These are phyloP conservation scores for Apotomis capreana DNA, from an alignment of 2,888 invertebrate genomes.

Conservation along the genomic window DNA sequence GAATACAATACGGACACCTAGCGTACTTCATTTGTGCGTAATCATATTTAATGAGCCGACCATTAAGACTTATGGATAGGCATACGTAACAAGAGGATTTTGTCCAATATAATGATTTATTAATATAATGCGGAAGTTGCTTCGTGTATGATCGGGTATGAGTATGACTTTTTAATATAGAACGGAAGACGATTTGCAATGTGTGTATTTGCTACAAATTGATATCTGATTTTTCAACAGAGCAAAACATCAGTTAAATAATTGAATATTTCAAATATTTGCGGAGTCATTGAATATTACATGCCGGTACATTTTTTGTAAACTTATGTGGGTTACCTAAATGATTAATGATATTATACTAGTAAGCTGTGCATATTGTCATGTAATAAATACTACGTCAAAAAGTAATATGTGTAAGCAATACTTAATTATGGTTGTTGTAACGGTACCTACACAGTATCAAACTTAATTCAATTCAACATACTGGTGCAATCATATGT, in stretches of 20 bases:
- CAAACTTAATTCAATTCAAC: constrained; percentile 37
- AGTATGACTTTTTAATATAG: constrained; percentile 8
- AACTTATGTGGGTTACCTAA: constrained; percentile 7
- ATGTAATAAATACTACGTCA: constrained; percentile 24
- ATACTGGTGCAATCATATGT: constrained; percentile 25
- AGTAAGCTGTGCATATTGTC: constrained; percentile 18
- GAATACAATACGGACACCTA: constrained; percentile 45
- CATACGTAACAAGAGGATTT: constrained; percentile 28
- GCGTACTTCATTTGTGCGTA: constrained; percentile 35
- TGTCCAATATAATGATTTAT: constrained; percentile 23
- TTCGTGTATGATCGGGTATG: constrained; percentile 8
- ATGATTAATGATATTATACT: constrained; percentile 27
- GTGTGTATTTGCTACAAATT: background rate
- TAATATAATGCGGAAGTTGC: constrained; percentile 21
- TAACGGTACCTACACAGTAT: constrained; percentile 13
- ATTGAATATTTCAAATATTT: background rate
- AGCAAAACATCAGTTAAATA: background rate
- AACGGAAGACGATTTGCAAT: background rate
- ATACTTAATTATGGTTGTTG: constrained; percentile 30
- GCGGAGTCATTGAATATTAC: background rate
- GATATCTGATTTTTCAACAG: background rate
- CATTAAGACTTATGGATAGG: constrained; percentile 29
- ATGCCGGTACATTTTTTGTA: background rate
- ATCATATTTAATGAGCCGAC: constrained; percentile 40
- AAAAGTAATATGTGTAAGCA: constrained; percentile 7